Base-by-base conservation (phyloP, 2,113 vertebrate species). In the Scortum barcoo region DNA sequence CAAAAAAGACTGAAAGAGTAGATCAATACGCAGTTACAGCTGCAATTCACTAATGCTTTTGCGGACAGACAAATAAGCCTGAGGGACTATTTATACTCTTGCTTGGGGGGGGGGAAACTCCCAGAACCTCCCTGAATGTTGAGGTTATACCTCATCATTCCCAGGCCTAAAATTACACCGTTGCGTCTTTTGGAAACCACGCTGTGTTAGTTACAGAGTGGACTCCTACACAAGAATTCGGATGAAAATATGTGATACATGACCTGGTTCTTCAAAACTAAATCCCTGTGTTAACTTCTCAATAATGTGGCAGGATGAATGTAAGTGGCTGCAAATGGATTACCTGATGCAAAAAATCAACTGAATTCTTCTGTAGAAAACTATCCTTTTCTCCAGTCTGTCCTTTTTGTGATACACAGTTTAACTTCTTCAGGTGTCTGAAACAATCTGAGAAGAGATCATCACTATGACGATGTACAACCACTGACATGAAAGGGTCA, bases 11-110 rank as follows among this genome's bases (percentile, higher is more conserved):
- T n/a, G 16, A n/a, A 17, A 54, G n/a, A 63, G 51, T 60, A 81
- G 74, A 92, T 91, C 90, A 85, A 93, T 86, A 77, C 70, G 72
- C 67, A 72, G 76, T 91, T 81, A 80, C 46, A 36, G 48, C 67
- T 44, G 78, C 89, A 78, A 80, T 89, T 89, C 40, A 63, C 87
- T 90, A 33, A 93, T 92, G 70, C 2, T 28, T 91, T 58, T 81
- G 73, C 71, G 86, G 62, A 91, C 42, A 70, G 72, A 63, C n/a
- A 85, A 81, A 88, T 48, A 80, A 80, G 67, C 87, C 72, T 51
- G 19, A 3, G 56, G 72, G 60, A 58, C 38, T 81, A 61, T 82
- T 87, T 89, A 14, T 80, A 7, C 51, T 68, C 3, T 28, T 4
- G 54, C 51, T 38, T 20, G 0, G 24, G 53, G 40, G 28, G n/a